Conservation (phyloP, 2,797 vertebrate genomes). For the Monodelphis domestica region DNA sequence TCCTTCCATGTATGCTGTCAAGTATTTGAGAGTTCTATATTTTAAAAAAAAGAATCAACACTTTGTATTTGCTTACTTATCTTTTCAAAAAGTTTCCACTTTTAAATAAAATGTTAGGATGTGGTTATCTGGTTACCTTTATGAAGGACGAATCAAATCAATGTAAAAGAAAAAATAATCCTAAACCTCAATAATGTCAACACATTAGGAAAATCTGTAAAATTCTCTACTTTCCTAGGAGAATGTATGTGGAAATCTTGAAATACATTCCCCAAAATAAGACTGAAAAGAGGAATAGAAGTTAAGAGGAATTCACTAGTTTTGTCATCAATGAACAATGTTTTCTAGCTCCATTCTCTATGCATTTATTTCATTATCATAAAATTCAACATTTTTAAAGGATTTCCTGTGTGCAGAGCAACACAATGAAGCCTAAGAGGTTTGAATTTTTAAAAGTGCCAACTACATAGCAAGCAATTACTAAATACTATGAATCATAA, state of each 20-base stretch:
- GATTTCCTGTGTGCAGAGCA: neutral
- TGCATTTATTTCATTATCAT: neutral
- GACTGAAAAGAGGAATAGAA: constrained; percentile 12
- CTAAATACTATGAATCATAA: neutral
- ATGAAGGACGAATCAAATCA: constrained; percentile 13
- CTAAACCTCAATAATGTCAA: neutral
- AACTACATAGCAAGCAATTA: neutral
- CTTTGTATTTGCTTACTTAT: neutral
- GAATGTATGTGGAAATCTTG: constrained; percentile 14
- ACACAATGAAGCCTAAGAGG: neutral
- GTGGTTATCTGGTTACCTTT: neutral
- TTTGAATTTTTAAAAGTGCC: neutral
- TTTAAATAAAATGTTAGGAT: constrained; percentile 57
- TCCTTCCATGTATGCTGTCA: constrained; percentile 13
- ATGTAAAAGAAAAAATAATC: neutral
- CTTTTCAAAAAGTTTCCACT: neutral
- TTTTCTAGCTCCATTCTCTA: neutral
- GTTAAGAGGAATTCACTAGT: constrained; percentile 24
- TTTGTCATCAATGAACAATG: constrained; percentile 19
- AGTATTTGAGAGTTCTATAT: neutral
- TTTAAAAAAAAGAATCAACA: neutral
- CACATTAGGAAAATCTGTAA: neutral
- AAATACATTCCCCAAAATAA: constrained; percentile 36
- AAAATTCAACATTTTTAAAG: neutral
- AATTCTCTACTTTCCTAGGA: constrained; percentile 27